phyloP scores from a whole-genome alignment of 2,113 vertebrate genomes.

The Scatophagus argus region DNA sequence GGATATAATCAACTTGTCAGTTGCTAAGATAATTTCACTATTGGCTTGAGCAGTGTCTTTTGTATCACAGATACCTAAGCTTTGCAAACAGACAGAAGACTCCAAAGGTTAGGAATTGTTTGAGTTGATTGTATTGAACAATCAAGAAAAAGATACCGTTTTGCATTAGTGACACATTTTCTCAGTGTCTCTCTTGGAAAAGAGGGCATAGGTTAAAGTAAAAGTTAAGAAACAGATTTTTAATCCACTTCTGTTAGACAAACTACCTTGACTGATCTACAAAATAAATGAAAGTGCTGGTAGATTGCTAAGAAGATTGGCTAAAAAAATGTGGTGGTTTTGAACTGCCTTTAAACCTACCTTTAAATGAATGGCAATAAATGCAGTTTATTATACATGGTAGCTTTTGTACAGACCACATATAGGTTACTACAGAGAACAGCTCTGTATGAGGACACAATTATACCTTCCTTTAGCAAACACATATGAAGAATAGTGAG shows the following conservation, averaged over 20 bases:
- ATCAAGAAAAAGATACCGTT: conserved; percentile 34
- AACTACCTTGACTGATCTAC: not conserved
- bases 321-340: not conserved
- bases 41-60: conserved; percentile 15
- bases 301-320: not conserved
- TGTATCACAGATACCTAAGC: conserved; percentile 15
- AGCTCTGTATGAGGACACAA: conserved; percentile 13
- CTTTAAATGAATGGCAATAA: not conserved
- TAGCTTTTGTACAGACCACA: conserved; percentile 11
- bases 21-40: conserved; percentile 29
- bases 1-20: conserved; percentile 37
- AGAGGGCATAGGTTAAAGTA: conserved; percentile 30
- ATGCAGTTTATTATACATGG: not conserved
- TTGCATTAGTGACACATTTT: conserved; percentile 16
- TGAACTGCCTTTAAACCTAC: not conserved
- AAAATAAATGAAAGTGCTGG: not conserved
- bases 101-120: conserved; percentile 66
- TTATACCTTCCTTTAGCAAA: conserved; percentile 66
- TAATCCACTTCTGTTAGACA: not conserved
- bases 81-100: conserved; percentile 36
- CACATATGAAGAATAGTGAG: conserved; percentile 49
- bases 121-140: conserved; percentile 55
- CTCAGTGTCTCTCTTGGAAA: conserved; percentile 11
- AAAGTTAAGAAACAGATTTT: conserved; percentile 10
- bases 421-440: not conserved